A percentile compares a stretch with the other conserved stretches of the same genome.
Evolutionary conservation across 1,140 invertebrate genomes (phyloP).

Genomic region (Thereuonema tuberculata): DNA sequence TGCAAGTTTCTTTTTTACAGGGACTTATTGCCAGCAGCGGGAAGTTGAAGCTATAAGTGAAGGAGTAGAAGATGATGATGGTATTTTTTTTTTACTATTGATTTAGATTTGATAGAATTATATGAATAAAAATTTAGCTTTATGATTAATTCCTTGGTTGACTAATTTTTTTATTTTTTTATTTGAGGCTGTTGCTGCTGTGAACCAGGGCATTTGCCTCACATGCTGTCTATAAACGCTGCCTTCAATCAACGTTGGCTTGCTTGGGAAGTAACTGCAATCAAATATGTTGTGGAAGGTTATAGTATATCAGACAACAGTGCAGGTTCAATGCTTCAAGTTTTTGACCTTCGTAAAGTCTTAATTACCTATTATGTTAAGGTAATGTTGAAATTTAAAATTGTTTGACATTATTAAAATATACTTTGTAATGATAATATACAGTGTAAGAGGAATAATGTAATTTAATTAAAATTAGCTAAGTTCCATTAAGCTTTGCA

Average conservation of each 20-base stretch:
- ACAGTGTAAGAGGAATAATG: no score
- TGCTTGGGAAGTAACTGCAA: constrained; percentile 86
- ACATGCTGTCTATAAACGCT: constrained; percentile 80
- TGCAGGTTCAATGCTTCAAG: constrained; percentile 89
- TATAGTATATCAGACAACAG: constrained; percentile 97
- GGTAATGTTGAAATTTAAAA: no score
- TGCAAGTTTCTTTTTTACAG: constrained; percentile 25
- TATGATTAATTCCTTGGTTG: not conserved
- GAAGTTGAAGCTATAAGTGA: constrained; percentile 97
- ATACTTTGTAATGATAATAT: no score
- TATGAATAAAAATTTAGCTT: not conserved
- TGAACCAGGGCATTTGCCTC: constrained; percentile 78
- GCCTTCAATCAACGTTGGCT: constrained; percentile 94
- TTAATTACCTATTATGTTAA: constrained; percentile 97
- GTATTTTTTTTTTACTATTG: constrained; percentile 33
- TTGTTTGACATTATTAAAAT: no score
- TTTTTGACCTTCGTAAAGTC: constrained; percentile 92
- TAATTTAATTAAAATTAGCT: no score
- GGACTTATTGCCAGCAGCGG: constrained; percentile 94
- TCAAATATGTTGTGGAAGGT: constrained; percentile 93
- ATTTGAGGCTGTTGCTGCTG: constrained; percentile 69
- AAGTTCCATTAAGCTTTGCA: no score
- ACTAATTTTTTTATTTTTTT: constrained; percentile 7
- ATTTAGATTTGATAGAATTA: constrained; percentile 4
- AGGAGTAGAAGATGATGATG: constrained; percentile 85